Percentiles rank a stretch among this genome's conserved stretches.
These are phyloP conservation scores for Burhinus bistriatus DNA, from an alignment of 2,113 vertebrate species.

Conservation along the genomic window DNA sequence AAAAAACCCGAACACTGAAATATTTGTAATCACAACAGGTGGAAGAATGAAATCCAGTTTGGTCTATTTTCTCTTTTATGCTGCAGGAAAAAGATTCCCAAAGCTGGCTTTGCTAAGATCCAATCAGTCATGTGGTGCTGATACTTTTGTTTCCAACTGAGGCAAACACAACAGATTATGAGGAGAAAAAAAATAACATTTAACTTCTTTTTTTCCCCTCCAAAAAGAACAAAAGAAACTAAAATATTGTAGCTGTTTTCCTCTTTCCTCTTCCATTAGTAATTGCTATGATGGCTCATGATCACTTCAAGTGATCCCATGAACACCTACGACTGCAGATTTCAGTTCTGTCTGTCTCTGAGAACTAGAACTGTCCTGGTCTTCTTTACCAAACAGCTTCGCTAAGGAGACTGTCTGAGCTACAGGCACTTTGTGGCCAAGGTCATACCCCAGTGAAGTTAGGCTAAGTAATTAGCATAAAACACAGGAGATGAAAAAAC, in stretches of 20 bases:
- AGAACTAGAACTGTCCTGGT: background rate
- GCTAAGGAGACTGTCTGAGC: background rate
- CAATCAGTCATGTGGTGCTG: rapidly evolving
- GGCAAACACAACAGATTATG: background rate
- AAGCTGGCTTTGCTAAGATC: background rate
- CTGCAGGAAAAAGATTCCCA: background rate
- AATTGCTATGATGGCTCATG: background rate
- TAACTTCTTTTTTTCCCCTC: background rate
- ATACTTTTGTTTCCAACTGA: background rate
- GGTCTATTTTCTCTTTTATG: background rate
- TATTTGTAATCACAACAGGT: background rate
- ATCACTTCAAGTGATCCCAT: background rate
- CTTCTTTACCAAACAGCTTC: background rate
- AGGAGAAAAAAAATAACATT: background rate
- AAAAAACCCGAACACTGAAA: background rate
- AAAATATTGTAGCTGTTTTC: background rate
- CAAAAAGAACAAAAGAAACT: background rate
- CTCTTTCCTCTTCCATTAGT: background rate
- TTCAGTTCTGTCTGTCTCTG: background rate
- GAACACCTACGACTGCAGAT: background rate
- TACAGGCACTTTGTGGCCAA: background rate
- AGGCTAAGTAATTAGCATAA: background rate
- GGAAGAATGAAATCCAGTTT: background rate
- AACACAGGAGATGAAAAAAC: background rate
- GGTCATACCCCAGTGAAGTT: background rate